Base-by-base conservation (phyloP, 23 tunicate genomes). In the Clavelina lepadiformis region DNA sequence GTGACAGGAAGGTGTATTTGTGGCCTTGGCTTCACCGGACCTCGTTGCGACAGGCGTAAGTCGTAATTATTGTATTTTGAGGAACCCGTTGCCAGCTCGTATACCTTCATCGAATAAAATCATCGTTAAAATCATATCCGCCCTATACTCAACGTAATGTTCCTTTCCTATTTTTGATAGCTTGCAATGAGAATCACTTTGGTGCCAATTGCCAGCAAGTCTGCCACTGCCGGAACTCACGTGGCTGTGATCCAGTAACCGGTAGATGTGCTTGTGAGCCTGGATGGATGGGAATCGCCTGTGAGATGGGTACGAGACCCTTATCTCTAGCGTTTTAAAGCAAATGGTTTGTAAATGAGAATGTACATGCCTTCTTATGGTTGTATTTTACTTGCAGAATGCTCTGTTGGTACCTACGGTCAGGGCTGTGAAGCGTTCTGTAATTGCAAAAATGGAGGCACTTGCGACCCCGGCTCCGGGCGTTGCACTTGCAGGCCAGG, bases 1-100 rank as follows among this genome's bases (percentile, higher is more conserved):
- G 94, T 85, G 46, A 85, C 94, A 1, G 98, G 98, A 18, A 36
- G 86, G 33, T 93, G 98, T 38, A 68, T 85, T 7, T 93, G 98
- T 33, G 79, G 81, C 26, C 71, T 74, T 24, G 98, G 98, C 24
- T 93, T 78, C 65, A 59, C 71, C 2, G 98, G 98, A 26, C 62
- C 78, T 1, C 34, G 80, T 31, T 93, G 98, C 47, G 79, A 81
- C 68, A 57, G 75, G 69, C 56, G 97, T 89, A 59, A 81, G 82
- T 5, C 21, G 32, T 4, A 25, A 32, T 31, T 29, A 11, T 53
- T 53, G 6, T 53, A 15, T 41, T n/a, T n/a, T n/a, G n/a, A n/a
- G n/a, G n/a, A n/a, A n/a, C n/a, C n/a, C n/a, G n/a, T n/a, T n/a
- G n/a, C n/a, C n/a, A n/a, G n/a, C n/a, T n/a, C n/a, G 59, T 53